These are phyloP conservation scores for Sebastes elongatus DNA, from an alignment of 2,797 vertebrate species.

Conservation along the genomic window DNA sequence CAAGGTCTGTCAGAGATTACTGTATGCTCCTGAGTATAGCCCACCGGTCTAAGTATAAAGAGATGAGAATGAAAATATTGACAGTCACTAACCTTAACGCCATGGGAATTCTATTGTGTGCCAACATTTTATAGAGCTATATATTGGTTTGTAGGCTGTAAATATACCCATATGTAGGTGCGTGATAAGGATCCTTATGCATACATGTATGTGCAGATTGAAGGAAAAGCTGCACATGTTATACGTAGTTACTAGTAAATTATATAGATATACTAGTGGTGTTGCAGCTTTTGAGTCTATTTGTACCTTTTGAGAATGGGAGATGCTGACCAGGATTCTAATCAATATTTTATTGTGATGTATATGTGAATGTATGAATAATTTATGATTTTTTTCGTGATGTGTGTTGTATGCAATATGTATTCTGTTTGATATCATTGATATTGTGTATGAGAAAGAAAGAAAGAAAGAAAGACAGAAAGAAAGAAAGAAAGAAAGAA, in stretches of 20 bases:
- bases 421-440: neutral
- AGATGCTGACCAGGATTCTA: neutral
- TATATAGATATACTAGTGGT: neutral
- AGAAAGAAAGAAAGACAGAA: neutral
- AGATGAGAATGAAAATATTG: conserved; percentile 11
- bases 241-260: neutral
- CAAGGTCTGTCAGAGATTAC: neutral
- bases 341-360: neutral
- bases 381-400: neutral
- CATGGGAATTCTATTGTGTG: neutral
- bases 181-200: conserved; percentile 11
- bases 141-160: neutral
- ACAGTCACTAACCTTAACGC: neutral
- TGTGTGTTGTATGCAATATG: neutral
- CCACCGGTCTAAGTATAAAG: neutral
- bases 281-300: neutral
- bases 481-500: neutral
- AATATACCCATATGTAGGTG: conserved; percentile 17
- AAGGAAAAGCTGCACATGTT: neutral
- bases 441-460: neutral
- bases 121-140: neutral
- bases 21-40: neutral
- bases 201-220: neutral
- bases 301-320: neutral
- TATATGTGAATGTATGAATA: neutral